Base-by-base conservation (phyloP, 2,888 invertebrate genomes). In the Melipona beecheii region DNA sequence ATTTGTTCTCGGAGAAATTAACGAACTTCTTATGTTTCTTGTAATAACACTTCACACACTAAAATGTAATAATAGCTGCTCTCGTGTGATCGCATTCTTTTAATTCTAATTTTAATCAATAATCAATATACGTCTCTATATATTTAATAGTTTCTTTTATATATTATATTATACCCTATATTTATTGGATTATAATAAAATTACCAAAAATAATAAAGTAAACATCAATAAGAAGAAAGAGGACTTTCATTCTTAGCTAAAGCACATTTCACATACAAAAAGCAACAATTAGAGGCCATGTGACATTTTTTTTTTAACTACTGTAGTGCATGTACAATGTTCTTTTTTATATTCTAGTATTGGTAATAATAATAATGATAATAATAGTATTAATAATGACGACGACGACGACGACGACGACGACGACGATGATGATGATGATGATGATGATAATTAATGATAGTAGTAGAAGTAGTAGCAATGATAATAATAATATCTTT, bases 221-320 rank as follows among this genome's bases (percentile, higher is more conserved):
- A 85, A 88, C 74, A 76, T 79, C 84, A 83, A 86, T 86, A 89
- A 91, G 91, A 79, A 86, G 87, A 89, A 91, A 88, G 87, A 84
- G 70, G 78, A 75, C 81, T 89, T 87, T 87, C 85, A 73, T 87
- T 86, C 89, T 87, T 86, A 91, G 92, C 92, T 89, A 92, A 93
- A 94, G 93, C 94, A 93, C 92, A 90, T 93, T 90, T 92, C 90
- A 93, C 93, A 91, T 93, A 94, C 92, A 94, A 93, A 93, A 94
- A 94, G 94, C 94, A 94, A 94, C 93, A 91, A 91, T 93, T 92
- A 93, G 93, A 94, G 94, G 94, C 94, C 94, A 91, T 93, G 93
- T 92, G 93, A 91, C 91, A 58, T 75, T 78, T 83, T 66, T 60
- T 91, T 89, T 89, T 91, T 87, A 91, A 91, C 92, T 92, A 93